Conservation (phyloP, 2,888 invertebrate genomes). For the Drymonia ruficornis region DNA sequence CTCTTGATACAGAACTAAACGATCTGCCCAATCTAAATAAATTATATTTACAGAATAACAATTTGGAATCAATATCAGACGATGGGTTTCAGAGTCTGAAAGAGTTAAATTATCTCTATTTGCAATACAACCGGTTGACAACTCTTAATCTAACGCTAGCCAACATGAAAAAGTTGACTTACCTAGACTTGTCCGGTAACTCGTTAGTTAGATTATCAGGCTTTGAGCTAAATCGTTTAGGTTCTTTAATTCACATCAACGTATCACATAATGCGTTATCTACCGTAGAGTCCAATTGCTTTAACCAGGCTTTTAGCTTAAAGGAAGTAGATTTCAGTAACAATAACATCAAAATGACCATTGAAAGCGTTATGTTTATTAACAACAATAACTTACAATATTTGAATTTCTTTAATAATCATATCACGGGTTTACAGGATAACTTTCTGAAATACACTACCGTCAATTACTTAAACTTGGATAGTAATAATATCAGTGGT, state of each 20-base stretch:
- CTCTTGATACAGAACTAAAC: conserved; percentile 48
- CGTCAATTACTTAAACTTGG: conserved; percentile 55
- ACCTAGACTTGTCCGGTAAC: conserved; percentile 62
- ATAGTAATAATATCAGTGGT: conserved; percentile 58
- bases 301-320: conserved; percentile 56
- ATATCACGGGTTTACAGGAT: conserved; percentile 53
- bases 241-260: conserved; percentile 55
- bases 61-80: conserved; percentile 48
- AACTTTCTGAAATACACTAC: conserved; percentile 53
- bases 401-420: conserved; percentile 60
- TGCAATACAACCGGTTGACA: conserved; percentile 56
- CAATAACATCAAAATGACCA: conserved; percentile 54
- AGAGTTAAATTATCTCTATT: conserved; percentile 44
- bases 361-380: conserved; percentile 60
- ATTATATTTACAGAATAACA: conserved; percentile 60
- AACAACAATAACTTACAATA: conserved; percentile 54
- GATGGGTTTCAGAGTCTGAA: conserved; percentile 52
- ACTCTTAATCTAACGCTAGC: conserved; percentile 58
- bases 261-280: conserved; percentile 62
- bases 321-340: conserved; percentile 58
- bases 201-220: conserved; percentile 49
- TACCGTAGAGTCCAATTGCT: conserved; percentile 60
- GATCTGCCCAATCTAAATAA: conserved; percentile 44
- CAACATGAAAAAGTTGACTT: conserved; percentile 51
- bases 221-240: conserved; percentile 58